A percentile compares a stretch with the other conserved stretches of the same genome.
phyloP scores from a whole-genome alignment of 2,888 invertebrate species.

The Quadroppia sp. region DNA sequence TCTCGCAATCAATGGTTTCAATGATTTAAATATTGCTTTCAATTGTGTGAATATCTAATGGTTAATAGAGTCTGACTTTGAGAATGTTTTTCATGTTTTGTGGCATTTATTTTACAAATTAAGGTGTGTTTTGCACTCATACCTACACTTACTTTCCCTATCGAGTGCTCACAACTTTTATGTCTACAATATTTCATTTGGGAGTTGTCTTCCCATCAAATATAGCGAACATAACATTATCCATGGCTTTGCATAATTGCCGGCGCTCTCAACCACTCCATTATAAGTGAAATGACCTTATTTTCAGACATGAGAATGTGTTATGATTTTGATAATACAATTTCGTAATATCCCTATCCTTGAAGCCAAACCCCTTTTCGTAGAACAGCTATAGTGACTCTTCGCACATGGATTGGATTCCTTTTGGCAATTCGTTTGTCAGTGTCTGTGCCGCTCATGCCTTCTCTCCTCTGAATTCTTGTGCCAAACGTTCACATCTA shows the following conservation, averaged over 20 bases:
- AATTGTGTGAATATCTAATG: neutral
- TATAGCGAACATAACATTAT: neutral
- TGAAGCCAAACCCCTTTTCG: neutral
- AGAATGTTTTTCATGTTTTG: neutral
- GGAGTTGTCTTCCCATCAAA: neutral
- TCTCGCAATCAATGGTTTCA: neutral
- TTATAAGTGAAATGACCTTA: neutral
- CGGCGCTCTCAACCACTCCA: neutral
- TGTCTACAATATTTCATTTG: neutral
- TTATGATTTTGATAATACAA: neutral
- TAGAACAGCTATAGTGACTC: neutral
- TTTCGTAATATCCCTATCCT: neutral
- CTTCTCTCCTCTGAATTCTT: neutral
- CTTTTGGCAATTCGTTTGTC: constrained; percentile 1
- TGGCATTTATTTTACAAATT: neutral
- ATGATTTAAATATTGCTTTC: neutral
- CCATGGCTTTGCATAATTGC: neutral
- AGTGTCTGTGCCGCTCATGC: constrained; percentile 2
- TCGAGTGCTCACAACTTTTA: neutral
- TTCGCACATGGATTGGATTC: neutral
- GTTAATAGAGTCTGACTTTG: neutral
- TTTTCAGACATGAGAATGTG: neutral
- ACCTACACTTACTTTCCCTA: too few relatives aligned
- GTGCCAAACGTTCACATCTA: neutral
- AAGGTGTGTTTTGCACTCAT: neutral